Evolutionary conservation across 2,113 vertebrate species (phyloP), one percentile per base, ranked within the genome.

Genomic region (Leptodactylus fuscus): DNA sequence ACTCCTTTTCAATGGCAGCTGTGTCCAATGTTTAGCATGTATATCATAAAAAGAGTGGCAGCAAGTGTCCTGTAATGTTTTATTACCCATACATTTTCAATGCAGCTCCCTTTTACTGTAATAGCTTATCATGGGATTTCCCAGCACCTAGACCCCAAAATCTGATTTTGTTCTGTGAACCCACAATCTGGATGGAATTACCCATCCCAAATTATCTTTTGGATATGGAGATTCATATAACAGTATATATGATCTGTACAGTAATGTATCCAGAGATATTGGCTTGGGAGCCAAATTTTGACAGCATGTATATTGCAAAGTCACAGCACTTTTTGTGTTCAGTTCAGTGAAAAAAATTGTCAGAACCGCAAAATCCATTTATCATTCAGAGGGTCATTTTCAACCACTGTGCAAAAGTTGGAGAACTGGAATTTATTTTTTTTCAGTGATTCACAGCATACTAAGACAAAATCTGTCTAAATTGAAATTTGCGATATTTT

Each of bases 311-410:
- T 18, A 67, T 34, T 67, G 8, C 62, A 67, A 67, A 67, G 29
- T 67, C 32, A 34, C 62, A 67, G 32, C 62, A 67, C 27, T 67
- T 67, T 32, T 20, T 29, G 11, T 32, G 16, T 67, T 32, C 27
- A 67, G 29, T 67, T 34, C 34, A 67, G 32, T 34, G 62, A 67
- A 67, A 67, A 29, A 67, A 62, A 67, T 67, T 34, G 62, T 34
- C 34, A 67, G 34, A 67, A 32, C 16, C 29, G 34, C 18, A 67
- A 29, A 67, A 67, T n/a, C 60, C 29, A 36, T 67, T 36, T 67
- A 36, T 67, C 32, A 36, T 18, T 15, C 13, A 18, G 62, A 34
- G 29, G 29, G 32, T 67, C 62, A 67, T 8, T 67, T 67, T 67
- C 27, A 34, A 34, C 62, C 32, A 34, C 32, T 67, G 62, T 67